Evolutionary conservation across 23 tunicate genomes (phyloP), one percentile per base, ranked within the genome.

Genomic region (Styela plicata): DNA sequence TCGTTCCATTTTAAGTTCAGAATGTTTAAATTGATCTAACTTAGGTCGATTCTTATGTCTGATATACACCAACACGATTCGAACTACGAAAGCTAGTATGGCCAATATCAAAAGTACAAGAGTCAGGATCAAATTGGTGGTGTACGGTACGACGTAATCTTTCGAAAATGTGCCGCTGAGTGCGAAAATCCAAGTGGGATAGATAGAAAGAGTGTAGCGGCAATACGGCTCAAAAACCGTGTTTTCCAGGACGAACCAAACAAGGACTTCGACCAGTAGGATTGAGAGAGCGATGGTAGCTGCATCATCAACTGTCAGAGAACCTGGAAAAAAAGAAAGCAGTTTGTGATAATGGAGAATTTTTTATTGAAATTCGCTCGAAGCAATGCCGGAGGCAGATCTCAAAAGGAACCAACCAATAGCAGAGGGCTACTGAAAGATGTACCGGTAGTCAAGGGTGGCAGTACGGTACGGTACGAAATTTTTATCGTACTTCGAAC

Each of bases 171-270:
- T 24, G n/a, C 84, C 97, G 22, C 87, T 82, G 63, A 76, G 33
- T 0, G 86, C 90, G 18, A 86, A 73, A 1, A 91, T 85, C 31
- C 86, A 62, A 53, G 78, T 80, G 2, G 97, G 97, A 65, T 81
- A 91, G 71, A 91, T 83, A 22, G 97, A 82, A 33, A 86, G 75
- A 2, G 87, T 86, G 90, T 91, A 86, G 2, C 96, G 80, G 36
- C 85, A 77, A 64, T 85, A 90, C 52, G 79, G 66, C 35, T 79
- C 94, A 65, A 89, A 84, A 32, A 84, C 78, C 64, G 84, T 84
- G 76, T 85, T 89, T 24, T 89, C 94, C 76, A 89, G 44, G 44
- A 89, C 63, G 52, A 89, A 89, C 81, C 80, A 89, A 22, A 75
- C 79, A 31, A 90, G 36, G 24, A 90, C 23, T 63, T 86, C 63